Conservation (phyloP, 2,888 invertebrate genomes). For the Lithophane socia region DNA sequence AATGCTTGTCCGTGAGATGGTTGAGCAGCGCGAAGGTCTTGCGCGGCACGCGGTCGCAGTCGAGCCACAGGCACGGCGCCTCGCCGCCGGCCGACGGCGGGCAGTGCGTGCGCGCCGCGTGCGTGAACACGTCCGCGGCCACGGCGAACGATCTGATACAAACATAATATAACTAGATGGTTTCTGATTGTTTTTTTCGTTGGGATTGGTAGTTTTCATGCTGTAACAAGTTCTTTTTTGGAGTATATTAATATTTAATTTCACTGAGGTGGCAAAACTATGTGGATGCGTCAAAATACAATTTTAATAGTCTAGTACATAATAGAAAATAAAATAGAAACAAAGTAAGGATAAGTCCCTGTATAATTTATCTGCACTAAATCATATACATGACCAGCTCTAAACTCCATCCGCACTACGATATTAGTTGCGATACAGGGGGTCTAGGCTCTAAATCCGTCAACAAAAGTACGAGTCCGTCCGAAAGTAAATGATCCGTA, state of each 20-base stretch:
- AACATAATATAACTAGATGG: not conserved
- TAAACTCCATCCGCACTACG: not conserved
- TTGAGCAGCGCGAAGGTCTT: conserved; percentile 98
- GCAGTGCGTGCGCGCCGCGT: conserved; percentile 96
- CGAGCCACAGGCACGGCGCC: conserved; percentile 96
- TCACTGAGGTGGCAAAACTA: not conserved
- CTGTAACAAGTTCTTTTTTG: not conserved
- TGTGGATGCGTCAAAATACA: not conserved
- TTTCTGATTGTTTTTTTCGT: not conserved
- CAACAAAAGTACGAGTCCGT: too few species aligned
- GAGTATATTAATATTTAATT: not conserved
- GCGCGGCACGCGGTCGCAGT: conserved; percentile 96
- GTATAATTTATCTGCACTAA: not conserved
- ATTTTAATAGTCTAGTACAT: not conserved
- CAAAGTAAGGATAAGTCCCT: not conserved
- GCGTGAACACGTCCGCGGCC: conserved; percentile 95
- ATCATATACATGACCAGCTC: not conserved
- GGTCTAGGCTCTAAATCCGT: too few species aligned
- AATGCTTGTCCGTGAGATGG: conserved; percentile 98
- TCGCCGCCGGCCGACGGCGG: conserved; percentile 92
- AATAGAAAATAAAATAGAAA: too few species aligned
- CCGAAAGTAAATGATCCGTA: too few species aligned
- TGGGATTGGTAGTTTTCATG: not conserved
- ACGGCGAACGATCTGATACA: conserved; percentile 92
- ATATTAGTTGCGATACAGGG: not conserved